Conservation (phyloP, 1,140 invertebrate species). For the Euglossa dilemma region DNA sequence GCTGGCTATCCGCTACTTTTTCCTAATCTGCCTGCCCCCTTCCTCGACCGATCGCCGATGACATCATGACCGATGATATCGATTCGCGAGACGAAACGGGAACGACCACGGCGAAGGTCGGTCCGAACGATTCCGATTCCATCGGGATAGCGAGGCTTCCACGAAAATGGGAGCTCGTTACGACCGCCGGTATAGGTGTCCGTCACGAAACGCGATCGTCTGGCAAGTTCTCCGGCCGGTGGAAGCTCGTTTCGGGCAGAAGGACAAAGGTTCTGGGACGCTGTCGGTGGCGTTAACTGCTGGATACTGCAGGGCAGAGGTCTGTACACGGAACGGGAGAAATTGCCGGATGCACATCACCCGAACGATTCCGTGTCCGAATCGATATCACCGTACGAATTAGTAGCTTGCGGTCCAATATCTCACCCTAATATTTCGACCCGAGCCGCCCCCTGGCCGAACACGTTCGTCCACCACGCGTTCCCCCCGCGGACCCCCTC, state of each 20-base stretch:
- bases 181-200: background rate
- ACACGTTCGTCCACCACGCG: background rate
- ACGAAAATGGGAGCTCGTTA: background rate
- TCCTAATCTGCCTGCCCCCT: too few relatives aligned
- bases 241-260: background rate
- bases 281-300: constrained; percentile 12
- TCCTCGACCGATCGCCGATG: background rate
- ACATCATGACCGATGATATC: background rate
- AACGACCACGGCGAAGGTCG: background rate
- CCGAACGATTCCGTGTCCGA: constrained; percentile 62
- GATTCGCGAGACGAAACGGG: background rate
- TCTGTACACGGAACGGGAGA: constrained; percentile 35
- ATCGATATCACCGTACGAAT: constrained; percentile 73
- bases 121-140: background rate
- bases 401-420: constrained; percentile 76
- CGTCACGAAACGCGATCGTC: constrained; percentile 31
- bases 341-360: constrained; percentile 64
- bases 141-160: background rate
- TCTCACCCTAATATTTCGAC: constrained; percentile 74
- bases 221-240: background rate
- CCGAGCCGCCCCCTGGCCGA: constrained; percentile 30
- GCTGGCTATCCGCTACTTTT: too few relatives aligned
- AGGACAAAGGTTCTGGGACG: constrained; percentile 25
- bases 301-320: background rate
- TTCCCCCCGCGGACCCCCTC: background rate